phyloP scores from a whole-genome alignment of 2,797 vertebrate genomes.

The Gastrophryne carolinensis region DNA sequence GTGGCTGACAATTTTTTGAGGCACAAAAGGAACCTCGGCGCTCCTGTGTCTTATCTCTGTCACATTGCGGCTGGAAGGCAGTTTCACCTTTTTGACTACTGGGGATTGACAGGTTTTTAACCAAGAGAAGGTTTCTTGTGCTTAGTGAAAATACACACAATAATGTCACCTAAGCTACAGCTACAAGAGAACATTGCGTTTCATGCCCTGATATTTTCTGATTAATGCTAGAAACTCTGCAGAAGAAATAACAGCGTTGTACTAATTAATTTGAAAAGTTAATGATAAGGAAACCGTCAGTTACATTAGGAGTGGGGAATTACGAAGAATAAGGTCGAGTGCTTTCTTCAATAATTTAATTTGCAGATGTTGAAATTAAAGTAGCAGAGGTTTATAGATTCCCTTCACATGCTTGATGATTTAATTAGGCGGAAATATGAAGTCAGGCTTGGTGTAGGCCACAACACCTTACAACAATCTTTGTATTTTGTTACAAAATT shows the following conservation, averaged over 20 bases:
- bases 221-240: neutral
- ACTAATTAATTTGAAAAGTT: constrained; percentile 11
- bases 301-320: neutral
- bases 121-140: constrained; percentile 8
- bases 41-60: constrained; percentile 31
- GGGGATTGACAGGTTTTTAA: constrained; percentile 34
- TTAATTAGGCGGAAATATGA: neutral
- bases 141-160: constrained; percentile 18
- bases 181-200: neutral
- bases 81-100: constrained; percentile 13
- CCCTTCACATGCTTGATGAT: neutral
- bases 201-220: neutral
- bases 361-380: neutral
- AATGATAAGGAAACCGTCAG: neutral
- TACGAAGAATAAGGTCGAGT: neutral
- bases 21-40: neutral
- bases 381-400: neutral
- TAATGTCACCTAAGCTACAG: neutral
- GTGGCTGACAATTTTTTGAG: constrained; percentile 36
- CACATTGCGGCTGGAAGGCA: constrained; percentile 14
- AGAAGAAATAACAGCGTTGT: constrained; percentile 16
- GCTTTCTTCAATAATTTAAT: neutral
- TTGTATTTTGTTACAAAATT: no score
- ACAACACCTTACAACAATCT: no score
- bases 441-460: no score